These are phyloP conservation scores for Malacoctenus gilli DNA, from an alignment of 2,797 vertebrate genomes.

Conservation along the genomic window DNA sequence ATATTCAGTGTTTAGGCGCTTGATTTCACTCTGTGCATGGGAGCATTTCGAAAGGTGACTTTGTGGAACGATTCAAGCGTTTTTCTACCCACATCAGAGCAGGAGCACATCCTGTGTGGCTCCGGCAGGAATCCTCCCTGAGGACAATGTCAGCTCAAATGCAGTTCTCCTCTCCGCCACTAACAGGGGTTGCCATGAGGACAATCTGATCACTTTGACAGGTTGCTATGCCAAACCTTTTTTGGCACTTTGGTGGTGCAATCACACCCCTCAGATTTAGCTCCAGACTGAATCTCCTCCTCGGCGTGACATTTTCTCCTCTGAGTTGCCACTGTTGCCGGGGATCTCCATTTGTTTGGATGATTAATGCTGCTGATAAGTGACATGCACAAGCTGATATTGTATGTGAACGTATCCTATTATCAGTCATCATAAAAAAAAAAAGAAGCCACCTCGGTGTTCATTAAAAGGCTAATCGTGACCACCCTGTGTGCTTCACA, in stretches of 20 bases:
- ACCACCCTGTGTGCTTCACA: neutral
- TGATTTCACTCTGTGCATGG: neutral
- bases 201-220: slow-evolving; percentile 43
- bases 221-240: slow-evolving; percentile 39
- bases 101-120: slow-evolving; percentile 8
- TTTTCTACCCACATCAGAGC: neutral
- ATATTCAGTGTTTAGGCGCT: neutral
- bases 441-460: neutral
- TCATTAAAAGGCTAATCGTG: slow-evolving; percentile 1
- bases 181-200: slow-evolving; percentile 41
- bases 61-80: slow-evolving; percentile 3
- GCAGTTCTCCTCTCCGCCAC: slow-evolving; percentile 33
- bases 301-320: neutral
- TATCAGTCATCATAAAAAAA: neutral
- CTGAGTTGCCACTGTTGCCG: too few species aligned
- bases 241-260: slow-evolving; percentile 30
- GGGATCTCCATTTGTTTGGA: neutral
- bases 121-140: slow-evolving; percentile 7
- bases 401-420: neutral
- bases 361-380: neutral
- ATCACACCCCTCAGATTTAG: slow-evolving; percentile 28
- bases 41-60: slow-evolving; percentile 3
- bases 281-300: slow-evolving; percentile 1
- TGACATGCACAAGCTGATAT: neutral
- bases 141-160: slow-evolving; percentile 32